These are phyloP conservation scores for Diplazon laetatorius DNA, from an alignment of 2,888 invertebrate genomes.

Conservation along the genomic window DNA sequence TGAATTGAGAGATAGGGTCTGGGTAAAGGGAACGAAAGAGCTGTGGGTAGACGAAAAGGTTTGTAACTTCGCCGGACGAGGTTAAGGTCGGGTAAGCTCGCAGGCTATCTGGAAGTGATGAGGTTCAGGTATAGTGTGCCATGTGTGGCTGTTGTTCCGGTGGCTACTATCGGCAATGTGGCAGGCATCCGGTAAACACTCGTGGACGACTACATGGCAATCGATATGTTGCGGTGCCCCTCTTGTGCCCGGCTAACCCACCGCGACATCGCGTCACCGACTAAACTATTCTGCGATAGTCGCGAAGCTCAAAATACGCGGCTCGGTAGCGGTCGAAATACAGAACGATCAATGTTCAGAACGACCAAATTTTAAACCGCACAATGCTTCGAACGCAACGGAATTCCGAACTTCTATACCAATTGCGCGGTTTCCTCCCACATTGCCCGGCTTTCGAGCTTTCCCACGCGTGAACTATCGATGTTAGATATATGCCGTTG, in stretches of 20 bases:
- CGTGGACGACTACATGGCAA: conserved; percentile 7
- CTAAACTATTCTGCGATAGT: background rate
- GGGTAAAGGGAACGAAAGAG: background rate
- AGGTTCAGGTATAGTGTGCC: conserved; percentile 29
- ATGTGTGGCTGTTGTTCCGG: conserved; percentile 10
- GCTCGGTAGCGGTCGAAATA: no score
- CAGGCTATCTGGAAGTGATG: conserved; percentile 61
- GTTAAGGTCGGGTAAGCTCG: conserved; percentile 64
- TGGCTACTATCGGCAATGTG: conserved; percentile 1
- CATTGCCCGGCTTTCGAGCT: no score
- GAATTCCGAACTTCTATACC: no score
- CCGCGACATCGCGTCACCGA: conserved; percentile 36
- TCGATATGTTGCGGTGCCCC: conserved; percentile 41
- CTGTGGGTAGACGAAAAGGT: background rate
- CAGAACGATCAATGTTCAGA: no score
- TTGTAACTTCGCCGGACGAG: conserved; percentile 39
- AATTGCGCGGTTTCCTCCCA: no score
- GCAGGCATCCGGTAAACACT: conserved; percentile 3
- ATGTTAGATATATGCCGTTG: no score
- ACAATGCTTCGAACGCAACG: no score
- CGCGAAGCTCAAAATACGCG: background rate
- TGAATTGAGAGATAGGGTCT: conserved; percentile 22
- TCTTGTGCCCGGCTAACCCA: conserved; percentile 33
- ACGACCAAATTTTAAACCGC: no score
- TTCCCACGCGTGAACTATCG: no score